Evolutionary conservation across 2,113 vertebrate genomes (phyloP), one percentile per base, ranked within the genome.

Genomic region (Charadrius vociferus): DNA sequence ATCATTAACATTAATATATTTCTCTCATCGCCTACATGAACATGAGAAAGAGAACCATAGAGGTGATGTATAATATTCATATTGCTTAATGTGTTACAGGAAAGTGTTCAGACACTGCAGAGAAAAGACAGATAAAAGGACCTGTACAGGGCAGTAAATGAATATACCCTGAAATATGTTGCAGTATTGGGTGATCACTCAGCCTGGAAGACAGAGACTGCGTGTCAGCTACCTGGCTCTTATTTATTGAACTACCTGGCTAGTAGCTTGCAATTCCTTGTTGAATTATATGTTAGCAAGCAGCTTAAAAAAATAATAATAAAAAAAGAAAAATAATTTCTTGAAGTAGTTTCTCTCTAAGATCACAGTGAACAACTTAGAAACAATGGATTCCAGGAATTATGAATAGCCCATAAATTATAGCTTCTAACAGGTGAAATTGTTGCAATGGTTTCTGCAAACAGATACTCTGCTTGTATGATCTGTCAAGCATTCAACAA

Each of bases 51-150:
- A 79, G 80, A 95, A 74, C 56, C 30, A 68, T 56, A 93, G 88
- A 92, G 41, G 53, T 92, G 86, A 95, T 86, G 45, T 84, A 93
- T 92, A 95, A 92, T 93, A 84, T 92, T 91, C 68, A 81, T 94
- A 81, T 81, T 95, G 66, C 86, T 94, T 95, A 94, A 92, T 82
- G 77, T 3, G 12, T 92, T 95, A 92, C 77, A 93, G 88, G 90
- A 90, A 92, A 59, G 32, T 32, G 55, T 70, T 94, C 74, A 91
- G 94, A 83, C 66, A 29, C 37, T 65, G 70, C 47, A 92, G 68
- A n/a, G 72, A 70, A 84, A 88, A 92, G 92, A 56, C 43, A 81
- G 83, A 95, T 87, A 84, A 84, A 92, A 92, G 56, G 73, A 81
- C 55, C 82, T 52, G n/a, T 62, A 58, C 16, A 30, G 59, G 34